Conservation (phyloP, 92 coral and sea anemone genomes). For the Palythoa caribaeorum region DNA sequence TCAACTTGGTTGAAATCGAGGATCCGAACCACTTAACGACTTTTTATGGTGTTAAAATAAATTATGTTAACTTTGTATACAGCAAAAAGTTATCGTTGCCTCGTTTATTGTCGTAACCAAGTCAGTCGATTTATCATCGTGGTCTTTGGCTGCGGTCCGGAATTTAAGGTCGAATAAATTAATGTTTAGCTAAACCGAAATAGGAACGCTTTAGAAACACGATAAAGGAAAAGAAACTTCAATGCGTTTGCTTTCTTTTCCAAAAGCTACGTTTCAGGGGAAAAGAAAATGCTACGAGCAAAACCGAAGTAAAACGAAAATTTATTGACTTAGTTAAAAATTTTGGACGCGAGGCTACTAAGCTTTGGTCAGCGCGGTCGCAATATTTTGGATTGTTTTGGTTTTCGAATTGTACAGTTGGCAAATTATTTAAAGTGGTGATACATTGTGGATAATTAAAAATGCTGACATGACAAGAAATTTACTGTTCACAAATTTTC, state of each 20-base stretch:
- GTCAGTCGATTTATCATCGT: conserved; percentile 37
- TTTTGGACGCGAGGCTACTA: conserved; percentile 38
- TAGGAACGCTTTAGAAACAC: no score
- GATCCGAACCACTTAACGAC: neutral
- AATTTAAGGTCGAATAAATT: neutral
- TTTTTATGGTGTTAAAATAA: neutral
- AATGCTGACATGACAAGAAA: neutral
- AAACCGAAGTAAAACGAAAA: neutral
- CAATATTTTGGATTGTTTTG: neutral
- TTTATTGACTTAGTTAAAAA: neutral
- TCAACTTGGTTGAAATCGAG: neutral
- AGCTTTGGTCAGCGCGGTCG: neutral
- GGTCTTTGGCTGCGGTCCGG: neutral
- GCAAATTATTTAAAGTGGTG: neutral
- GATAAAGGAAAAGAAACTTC: neutral
- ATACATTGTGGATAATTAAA: neutral
- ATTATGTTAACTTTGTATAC: neutral
- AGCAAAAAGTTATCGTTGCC: neutral
- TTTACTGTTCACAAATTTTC: neutral
- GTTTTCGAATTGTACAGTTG: neutral
- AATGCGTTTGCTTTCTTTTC: neutral
- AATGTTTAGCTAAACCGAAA: no score
- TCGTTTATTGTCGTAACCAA: conserved; percentile 14
- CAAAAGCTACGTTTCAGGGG: neutral
- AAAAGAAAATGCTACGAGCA: neutral